Base-by-base conservation (phyloP, 2,888 invertebrate genomes). In the Drosophila falleni region DNA sequence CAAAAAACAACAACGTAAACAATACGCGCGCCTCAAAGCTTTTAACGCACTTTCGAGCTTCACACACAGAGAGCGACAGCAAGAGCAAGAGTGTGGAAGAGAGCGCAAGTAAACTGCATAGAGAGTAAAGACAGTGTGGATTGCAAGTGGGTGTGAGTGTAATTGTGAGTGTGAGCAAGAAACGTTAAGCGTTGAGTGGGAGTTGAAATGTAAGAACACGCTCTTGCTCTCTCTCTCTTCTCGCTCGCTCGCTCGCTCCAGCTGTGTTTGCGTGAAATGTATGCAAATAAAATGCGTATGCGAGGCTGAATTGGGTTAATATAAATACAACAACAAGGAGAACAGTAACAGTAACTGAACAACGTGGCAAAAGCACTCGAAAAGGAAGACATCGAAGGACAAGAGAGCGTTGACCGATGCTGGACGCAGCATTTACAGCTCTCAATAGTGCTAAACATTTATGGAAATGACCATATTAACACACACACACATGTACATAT, bases 261-360 rank as follows among this genome's bases (percentile, higher is more conserved):
- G 41, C 61, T 53, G 66, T 64, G 46, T 49, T 50, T 46, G 60
- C 56, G 47, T 46, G 44, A 83, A 88, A 80, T 84, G 81, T 80
- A 88, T 87, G 87, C 82, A 87, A 87, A 87, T 87, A 88, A 84
- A 84, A 87, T 87, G 87, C 88, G 87, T 87, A 72, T 88, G 66
- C 84, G 80, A 74, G 73, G 58, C 83, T 84, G 84, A 88, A 88
- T 83, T 87, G 87, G 87, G 88, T 87, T 87, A 87, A 86, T 87
- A 82, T 78, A 73, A 87, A 87, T 80, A 78, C 85, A 77, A 81
- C 70, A 77, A 77, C 61, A 58, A 59, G 60, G 46, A 64, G 13
- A 68, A 62, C 54, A 73, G 53, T 33, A 61, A 41, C 26, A 64
- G 50, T 49, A 71, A 58, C 55, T 51, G 59, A 66, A 75, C 72